phyloP scores from a whole-genome alignment of 2,888 invertebrate species.

The Gryllus longicercus region DNA sequence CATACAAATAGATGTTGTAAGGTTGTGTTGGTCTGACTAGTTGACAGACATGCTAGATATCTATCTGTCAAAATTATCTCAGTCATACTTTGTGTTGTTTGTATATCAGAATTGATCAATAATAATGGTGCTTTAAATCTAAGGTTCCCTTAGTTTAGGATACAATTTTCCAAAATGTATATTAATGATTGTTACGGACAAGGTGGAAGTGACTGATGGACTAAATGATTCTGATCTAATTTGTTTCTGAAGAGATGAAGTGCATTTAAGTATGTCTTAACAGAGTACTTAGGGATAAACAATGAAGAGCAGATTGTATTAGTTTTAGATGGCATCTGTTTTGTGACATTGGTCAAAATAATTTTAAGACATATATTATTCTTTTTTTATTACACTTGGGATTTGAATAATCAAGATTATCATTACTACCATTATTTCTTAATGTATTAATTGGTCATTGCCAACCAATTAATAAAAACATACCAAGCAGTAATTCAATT shows the following conservation, averaged over 20 bases:
- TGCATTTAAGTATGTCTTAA: background rate
- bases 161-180: background rate
- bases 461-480: too few species aligned
- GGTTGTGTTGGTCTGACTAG: background rate
- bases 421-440: too few species aligned
- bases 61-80: background rate
- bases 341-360: background rate
- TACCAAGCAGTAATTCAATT: too few species aligned
- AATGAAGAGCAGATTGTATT: background rate
- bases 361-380: too few species aligned
- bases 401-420: too few species aligned
- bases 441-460: too few species aligned
- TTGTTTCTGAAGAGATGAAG: background rate
- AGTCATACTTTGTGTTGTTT: conserved; percentile 8
- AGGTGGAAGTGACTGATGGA: background rate
- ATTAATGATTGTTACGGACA: background rate
- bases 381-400: too few species aligned
- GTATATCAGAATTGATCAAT: conserved; percentile 11
- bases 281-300: background rate
- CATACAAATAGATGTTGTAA: background rate
- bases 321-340: background rate
- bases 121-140: conserved; percentile 17
- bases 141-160: conserved; percentile 6
- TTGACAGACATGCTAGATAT: background rate
- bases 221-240: background rate